phyloP scores from a whole-genome alignment of 2,888 invertebrate genomes.

The Andrena minutula region DNA sequence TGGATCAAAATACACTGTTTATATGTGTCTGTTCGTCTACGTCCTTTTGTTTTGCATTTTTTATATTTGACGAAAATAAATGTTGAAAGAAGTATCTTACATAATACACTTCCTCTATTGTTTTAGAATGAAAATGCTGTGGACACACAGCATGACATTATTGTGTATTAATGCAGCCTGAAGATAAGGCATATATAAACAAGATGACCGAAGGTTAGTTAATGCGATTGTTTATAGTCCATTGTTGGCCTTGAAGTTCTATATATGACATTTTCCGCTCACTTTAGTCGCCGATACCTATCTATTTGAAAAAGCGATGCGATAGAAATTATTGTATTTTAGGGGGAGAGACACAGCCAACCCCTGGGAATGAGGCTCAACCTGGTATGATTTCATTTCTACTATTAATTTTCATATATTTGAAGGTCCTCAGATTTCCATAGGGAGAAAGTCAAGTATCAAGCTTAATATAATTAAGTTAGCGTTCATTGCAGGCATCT shows the following conservation, averaged over 20 bases:
- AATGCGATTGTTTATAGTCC: slow-evolving; percentile 31
- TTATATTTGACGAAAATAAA: slow-evolving; percentile 33
- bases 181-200: slow-evolving; percentile 79
- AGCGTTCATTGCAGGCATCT: slow-evolving; percentile 78
- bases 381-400: slow-evolving; percentile 76
- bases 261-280: slow-evolving; percentile 3
- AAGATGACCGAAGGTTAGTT: slow-evolving; percentile 83
- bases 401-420: slow-evolving; percentile 31
- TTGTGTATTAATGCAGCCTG: slow-evolving; percentile 78
- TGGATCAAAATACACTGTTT: slow-evolving; percentile 19
- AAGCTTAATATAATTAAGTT: slow-evolving; percentile 80
- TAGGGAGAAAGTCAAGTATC: slow-evolving; percentile 70
- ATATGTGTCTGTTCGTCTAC: neutral
- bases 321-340: slow-evolving; percentile 24
- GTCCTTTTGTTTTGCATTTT: neutral
- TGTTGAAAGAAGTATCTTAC: slow-evolving; percentile 35
- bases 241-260: slow-evolving; percentile 10
- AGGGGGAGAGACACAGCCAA: slow-evolving; percentile 81
- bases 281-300: neutral
- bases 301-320: neutral
- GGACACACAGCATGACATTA: slow-evolving; percentile 73
- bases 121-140: slow-evolving; percentile 63
- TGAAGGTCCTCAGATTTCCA: slow-evolving; percentile 37
- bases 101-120: slow-evolving; percentile 42
- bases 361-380: slow-evolving; percentile 77